Evolutionary conservation across 2,113 vertebrate genomes (phyloP).

Genomic region (Solea senegalensis): DNA sequence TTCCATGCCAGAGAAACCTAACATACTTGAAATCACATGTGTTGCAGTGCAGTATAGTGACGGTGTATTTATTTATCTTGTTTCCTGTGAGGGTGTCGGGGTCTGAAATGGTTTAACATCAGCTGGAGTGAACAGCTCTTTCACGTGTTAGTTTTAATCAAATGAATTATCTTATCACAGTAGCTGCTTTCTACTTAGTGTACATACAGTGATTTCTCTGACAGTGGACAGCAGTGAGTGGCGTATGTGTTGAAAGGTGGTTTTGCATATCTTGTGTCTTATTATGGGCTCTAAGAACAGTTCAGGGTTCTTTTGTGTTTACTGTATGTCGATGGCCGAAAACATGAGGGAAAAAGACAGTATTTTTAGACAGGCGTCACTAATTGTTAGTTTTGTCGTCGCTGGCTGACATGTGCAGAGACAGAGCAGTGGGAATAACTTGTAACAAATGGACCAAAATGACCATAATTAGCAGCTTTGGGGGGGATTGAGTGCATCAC

Average conservation of each 20-base stretch:
- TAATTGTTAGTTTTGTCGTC: conserved; percentile 2
- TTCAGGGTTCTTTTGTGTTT: too few species aligned
- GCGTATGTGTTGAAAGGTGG: conserved; percentile 61
- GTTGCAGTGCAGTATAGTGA: conserved; percentile 91
- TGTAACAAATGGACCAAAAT: conserved; percentile 22
- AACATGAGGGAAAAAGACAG: conserved; percentile 5
- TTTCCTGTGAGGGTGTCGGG: conserved; percentile 81
- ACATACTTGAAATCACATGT: conserved; percentile 98
- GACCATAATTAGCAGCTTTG: neutral
- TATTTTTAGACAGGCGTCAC: conserved; percentile 4
- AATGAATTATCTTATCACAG: conserved; percentile 54
- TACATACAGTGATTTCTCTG: conserved; percentile 76
- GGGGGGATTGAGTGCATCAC: neutral
- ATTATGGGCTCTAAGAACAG: conserved; percentile 38
- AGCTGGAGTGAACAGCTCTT: conserved; percentile 47
- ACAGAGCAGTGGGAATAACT: conserved; percentile 8
- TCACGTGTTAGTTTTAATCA: conserved; percentile 80
- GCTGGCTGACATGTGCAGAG: neutral
- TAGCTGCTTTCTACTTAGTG: conserved; percentile 73
- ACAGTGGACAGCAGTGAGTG: conserved; percentile 39
- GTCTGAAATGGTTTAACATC: conserved; percentile 21
- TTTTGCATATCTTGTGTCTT: conserved; percentile 97
- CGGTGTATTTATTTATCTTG: conserved; percentile 68
- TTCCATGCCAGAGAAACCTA: conserved; percentile 89
- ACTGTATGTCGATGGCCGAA: neutral